Conservation (phyloP, 2,797 vertebrate species). For the Rhinichthys osculus region DNA sequence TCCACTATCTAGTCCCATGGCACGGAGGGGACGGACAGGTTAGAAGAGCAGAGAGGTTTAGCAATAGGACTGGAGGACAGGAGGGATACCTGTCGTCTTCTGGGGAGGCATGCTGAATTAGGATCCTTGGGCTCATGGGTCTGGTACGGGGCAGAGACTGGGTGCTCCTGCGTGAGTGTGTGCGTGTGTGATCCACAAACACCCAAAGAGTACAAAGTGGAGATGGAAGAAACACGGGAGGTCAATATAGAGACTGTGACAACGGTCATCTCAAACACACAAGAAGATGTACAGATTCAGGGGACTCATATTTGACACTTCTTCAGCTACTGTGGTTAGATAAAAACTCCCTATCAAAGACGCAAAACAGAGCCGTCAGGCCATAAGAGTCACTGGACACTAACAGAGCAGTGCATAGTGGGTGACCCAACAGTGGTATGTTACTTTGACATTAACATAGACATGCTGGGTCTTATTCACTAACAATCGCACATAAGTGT, state of each 20-base stretch:
- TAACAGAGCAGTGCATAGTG: conserved; percentile 6
- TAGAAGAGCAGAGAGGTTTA: conserved; percentile 50
- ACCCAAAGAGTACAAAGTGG: conserved; percentile 56
- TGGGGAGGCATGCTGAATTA: conserved; percentile 97
- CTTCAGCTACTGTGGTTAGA: conserved; percentile 28
- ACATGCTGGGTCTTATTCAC: conserved; percentile 13
- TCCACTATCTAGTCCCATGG: conserved; percentile 31
- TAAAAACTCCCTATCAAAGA: conserved; percentile 27
- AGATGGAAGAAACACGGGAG: conserved; percentile 59
- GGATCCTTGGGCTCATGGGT: conserved; percentile 96
- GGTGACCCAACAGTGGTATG: neutral
- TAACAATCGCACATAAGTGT: neutral
- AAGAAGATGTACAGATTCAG: conserved; percentile 46
- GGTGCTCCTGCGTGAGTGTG: conserved; percentile 78
- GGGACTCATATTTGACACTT: conserved; percentile 46
- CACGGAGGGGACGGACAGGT: conserved; percentile 44
- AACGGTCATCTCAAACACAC: conserved; percentile 50
- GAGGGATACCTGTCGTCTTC: conserved; percentile 97
- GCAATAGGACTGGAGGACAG: conserved; percentile 66
- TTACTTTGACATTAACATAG: conserved; percentile 14
- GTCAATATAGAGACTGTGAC: conserved; percentile 53
- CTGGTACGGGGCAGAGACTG: conserved; percentile 94
- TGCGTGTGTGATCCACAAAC: conserved; percentile 48
- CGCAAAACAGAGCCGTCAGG: neutral
- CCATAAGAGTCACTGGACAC: conserved; percentile 12